Evolutionary conservation across 2,888 invertebrate genomes (phyloP).

Genomic region (Platycheirus rosarum): DNA sequence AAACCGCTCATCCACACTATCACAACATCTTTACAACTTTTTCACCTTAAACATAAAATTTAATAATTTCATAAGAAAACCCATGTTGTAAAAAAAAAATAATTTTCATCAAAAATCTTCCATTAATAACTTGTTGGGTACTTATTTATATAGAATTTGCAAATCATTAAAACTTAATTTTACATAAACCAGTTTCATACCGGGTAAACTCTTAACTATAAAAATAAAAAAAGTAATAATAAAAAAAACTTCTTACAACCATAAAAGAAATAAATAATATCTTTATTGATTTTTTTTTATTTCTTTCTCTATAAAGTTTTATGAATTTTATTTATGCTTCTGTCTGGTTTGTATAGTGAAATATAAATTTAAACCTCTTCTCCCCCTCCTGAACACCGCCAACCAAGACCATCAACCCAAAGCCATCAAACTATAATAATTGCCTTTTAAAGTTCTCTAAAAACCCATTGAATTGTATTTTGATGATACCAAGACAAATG

Average conservation of each 20-base stretch:
- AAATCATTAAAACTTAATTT: too few species aligned
- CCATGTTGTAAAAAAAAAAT: too few species aligned
- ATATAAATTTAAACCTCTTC: neutral
- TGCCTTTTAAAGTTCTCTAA: neutral
- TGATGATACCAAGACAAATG: slow-evolving; percentile 11
- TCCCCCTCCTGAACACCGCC: too few species aligned
- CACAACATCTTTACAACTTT: too few species aligned
- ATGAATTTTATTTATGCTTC: slow-evolving; percentile 20
- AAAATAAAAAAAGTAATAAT: neutral
- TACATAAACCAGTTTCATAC: too few species aligned
- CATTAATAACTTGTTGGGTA: too few species aligned
- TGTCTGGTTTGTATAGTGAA: neutral
- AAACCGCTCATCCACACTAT: too few species aligned
- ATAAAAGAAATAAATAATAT: neutral
- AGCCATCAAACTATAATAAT: neutral
- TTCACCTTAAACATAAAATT: too few species aligned
- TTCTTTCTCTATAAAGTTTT: slow-evolving; percentile 39
- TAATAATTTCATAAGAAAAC: too few species aligned
- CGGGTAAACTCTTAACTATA: too few species aligned
- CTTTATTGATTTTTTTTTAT: slow-evolving; percentile 61
- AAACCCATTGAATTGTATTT: slow-evolving; percentile 32
- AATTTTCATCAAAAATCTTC: too few species aligned
- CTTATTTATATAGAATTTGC: too few species aligned
- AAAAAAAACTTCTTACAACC: slow-evolving; percentile 35
- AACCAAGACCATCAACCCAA: neutral